A percentile compares a stretch with the other conserved stretches of the same genome.
These are phyloP conservation scores for Leptinotarsa haldemani DNA, from an alignment of 2,888 invertebrate genomes.

Conservation along the genomic window DNA sequence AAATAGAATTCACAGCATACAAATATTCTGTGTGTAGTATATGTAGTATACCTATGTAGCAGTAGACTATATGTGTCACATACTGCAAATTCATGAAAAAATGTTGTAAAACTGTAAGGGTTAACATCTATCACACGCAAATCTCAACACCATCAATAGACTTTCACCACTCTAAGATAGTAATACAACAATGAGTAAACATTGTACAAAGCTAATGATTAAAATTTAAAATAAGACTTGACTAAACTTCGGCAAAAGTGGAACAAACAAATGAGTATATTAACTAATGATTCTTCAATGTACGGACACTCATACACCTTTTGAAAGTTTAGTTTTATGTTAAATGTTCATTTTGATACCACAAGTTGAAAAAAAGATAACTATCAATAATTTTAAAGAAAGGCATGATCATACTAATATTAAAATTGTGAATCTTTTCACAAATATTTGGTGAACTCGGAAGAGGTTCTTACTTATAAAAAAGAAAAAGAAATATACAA, in stretches of 20 bases:
- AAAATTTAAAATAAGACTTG: background rate
- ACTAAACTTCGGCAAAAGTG: background rate
- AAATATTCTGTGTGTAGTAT: too few species aligned
- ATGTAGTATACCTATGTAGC: too few species aligned
- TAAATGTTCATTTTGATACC: too few species aligned
- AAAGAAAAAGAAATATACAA: conserved; percentile 64
- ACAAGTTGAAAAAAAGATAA: conserved; percentile 9
- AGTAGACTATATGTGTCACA: conserved; percentile 4
- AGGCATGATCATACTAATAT: conserved; percentile 66
- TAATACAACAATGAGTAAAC: conserved; percentile 43
- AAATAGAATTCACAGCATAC: too few species aligned
- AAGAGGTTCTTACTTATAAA: conserved; percentile 59
- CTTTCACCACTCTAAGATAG: conserved; percentile 62
- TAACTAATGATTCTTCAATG: too few species aligned
- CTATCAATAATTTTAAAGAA: conserved; percentile 37
- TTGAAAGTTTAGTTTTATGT: too few species aligned
- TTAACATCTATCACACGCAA: conserved; percentile 59
- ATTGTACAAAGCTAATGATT: conserved; percentile 28
- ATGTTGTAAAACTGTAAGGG: conserved; percentile 47
- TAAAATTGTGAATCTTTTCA: conserved; percentile 62
- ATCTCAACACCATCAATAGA: conserved; percentile 61
- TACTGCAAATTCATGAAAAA: conserved; percentile 26
- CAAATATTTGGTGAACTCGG: conserved; percentile 60
- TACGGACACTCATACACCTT: too few species aligned
- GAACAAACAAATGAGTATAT: too few species aligned